Evolutionary conservation across 1,140 invertebrate genomes (phyloP).

Genomic region (Aphaenogaster rudis): DNA sequence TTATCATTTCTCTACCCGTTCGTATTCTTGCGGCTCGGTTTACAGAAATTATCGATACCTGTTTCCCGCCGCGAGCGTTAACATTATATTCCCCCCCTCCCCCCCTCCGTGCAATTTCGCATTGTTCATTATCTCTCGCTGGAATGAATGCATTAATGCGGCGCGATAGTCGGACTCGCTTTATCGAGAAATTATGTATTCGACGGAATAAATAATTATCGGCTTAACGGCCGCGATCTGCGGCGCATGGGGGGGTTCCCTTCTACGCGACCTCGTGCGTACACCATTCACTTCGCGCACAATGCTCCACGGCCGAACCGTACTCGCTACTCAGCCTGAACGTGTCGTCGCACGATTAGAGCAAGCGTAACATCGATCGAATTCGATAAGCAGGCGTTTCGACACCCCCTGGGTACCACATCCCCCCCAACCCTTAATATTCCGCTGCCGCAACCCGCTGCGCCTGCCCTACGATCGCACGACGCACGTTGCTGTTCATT

Average conservation of each 20-base stretch:
- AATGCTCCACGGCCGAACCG: conserved; percentile 38
- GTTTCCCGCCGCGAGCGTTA: neutral
- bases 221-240: conserved; percentile 52
- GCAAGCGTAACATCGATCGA: conserved; percentile 22
- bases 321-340: neutral
- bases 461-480: neutral
- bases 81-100: neutral
- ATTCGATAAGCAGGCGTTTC: conserved; percentile 2
- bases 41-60: neutral
- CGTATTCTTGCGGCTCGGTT: neutral
- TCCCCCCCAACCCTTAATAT: too few relatives aligned
- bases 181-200: conserved; percentile 55
- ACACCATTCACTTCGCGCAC: conserved; percentile 65
- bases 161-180: neutral
- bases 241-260: conserved; percentile 51
- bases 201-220: conserved; percentile 61
- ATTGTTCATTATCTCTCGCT: conserved; percentile 19
- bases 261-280: conserved; percentile 62
- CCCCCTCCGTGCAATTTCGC: neutral
- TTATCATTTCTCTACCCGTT: neutral
- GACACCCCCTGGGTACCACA: neutral
- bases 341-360: conserved; percentile 3
- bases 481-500: neutral
- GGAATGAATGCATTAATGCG: conserved; percentile 42
- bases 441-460: neutral